These are phyloP conservation scores for Craniophora ligustri DNA, from an alignment of 2,888 invertebrate genomes.

Conservation along the genomic window DNA sequence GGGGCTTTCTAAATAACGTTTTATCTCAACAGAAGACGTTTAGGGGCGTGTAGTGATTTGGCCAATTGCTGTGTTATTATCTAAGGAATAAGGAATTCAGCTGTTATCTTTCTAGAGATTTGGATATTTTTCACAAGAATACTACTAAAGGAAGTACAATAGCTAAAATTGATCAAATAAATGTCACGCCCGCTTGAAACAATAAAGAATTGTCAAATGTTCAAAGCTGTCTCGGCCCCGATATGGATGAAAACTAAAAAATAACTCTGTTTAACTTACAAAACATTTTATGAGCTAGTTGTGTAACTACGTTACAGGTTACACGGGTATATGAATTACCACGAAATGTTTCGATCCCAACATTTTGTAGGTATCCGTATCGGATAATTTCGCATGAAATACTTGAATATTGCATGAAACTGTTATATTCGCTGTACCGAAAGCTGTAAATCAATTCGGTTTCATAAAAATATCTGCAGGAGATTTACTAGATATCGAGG, in stretches of 20 bases:
- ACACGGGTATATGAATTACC: not conserved
- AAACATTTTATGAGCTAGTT: too few relatives aligned
- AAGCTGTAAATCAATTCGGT: conserved; percentile 74
- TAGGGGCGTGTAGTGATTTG: conserved; percentile 47
- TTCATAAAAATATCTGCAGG: conserved; percentile 80
- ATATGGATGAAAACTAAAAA: too few relatives aligned
- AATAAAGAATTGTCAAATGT: too few relatives aligned
- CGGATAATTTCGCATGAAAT: conserved; percentile 39
- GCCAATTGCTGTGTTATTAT: conserved; percentile 37
- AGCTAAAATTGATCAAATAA: too few relatives aligned
- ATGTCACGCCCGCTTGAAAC: too few relatives aligned
- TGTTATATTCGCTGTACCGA: conserved; percentile 57
- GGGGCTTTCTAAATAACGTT: conserved; percentile 49
- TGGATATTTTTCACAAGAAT: too few relatives aligned
- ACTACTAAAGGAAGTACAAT: too few relatives aligned
- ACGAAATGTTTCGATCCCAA: conserved; percentile 13
- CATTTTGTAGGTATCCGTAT: conserved; percentile 14
- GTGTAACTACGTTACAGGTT: too few relatives aligned
- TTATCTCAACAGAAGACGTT: conserved; percentile 46
- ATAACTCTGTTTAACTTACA: too few relatives aligned
- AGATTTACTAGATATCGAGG: conserved; percentile 77
- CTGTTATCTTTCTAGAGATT: conserved; percentile 13
- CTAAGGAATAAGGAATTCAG: conserved; percentile 17
- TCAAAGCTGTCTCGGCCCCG: too few relatives aligned
- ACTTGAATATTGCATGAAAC: conserved; percentile 53